phyloP scores from a whole-genome alignment of 2,113 vertebrate species.

The Colaptes auratus region DNA sequence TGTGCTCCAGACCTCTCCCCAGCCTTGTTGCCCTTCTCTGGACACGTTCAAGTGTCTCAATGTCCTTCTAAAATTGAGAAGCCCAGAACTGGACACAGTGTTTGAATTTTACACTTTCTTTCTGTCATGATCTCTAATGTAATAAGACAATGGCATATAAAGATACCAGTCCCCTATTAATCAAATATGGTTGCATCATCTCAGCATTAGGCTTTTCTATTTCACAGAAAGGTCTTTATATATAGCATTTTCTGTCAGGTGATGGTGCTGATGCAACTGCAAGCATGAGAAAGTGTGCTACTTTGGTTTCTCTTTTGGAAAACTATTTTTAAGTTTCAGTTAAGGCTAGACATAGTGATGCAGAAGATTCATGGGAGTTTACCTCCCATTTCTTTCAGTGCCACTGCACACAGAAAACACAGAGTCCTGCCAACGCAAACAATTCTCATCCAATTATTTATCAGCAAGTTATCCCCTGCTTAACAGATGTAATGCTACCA shows the following conservation, averaged over 20 bases:
- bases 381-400: not conserved
- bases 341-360: not conserved
- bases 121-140: not conserved
- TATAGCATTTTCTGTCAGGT: not conserved
- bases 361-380: not conserved
- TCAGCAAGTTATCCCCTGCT: not conserved
- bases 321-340: not conserved
- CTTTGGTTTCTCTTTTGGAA: not conserved
- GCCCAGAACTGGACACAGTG: too few relatives aligned
- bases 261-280: not conserved
- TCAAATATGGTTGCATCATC: not conserved
- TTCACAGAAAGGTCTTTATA: not conserved
- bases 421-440: not conserved
- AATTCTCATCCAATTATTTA: not conserved
- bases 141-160: not conserved
- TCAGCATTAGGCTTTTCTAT: not conserved
- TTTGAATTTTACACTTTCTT: not conserved
- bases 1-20: too few relatives aligned
- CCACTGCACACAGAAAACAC: not conserved
- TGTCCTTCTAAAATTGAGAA: too few relatives aligned
- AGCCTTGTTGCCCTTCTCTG: too few relatives aligned
- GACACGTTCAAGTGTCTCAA: too few relatives aligned
- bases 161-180: not conserved
- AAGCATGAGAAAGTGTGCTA: not conserved
- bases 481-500: not conserved